These are phyloP conservation scores for Eutrigla gurnardus DNA, from an alignment of 2,797 vertebrate species.

Conservation along the genomic window DNA sequence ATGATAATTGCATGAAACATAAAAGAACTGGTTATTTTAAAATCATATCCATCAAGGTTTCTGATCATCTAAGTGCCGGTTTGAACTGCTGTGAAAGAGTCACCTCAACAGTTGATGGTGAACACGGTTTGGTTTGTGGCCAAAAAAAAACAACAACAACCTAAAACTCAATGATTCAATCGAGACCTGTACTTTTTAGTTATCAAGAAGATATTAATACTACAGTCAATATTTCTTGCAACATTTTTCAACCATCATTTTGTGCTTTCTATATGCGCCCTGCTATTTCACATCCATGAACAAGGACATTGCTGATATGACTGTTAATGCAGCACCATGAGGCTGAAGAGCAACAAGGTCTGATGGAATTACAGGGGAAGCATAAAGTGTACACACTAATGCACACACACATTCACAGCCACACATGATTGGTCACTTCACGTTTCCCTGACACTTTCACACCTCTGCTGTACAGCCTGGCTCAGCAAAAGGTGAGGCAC, in stretches of 20 bases:
- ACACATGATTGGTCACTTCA: background rate
- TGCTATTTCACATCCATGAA: background rate
- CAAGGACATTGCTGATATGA: background rate
- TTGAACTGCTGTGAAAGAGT: background rate
- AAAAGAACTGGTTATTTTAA: too few species aligned
- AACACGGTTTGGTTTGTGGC: background rate
- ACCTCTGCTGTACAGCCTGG: background rate
- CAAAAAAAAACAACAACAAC: background rate
- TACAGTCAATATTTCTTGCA: background rate
- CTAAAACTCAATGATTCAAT: background rate
- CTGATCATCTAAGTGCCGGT: background rate
- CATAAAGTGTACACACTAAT: background rate
- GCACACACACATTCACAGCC: conserved; percentile 1
- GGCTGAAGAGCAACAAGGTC: background rate
- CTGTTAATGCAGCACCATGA: background rate
- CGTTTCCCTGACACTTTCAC: conserved; percentile 14
- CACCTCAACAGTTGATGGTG: background rate
- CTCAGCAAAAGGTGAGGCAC: conserved; percentile 13
- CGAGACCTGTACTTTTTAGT: background rate
- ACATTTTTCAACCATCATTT: background rate
- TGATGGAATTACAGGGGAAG: background rate
- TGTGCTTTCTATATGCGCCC: background rate
- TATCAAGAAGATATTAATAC: background rate
- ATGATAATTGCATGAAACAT: too few species aligned
- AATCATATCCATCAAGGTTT: background rate